These are phyloP conservation scores for Octopus bimaculoides DNA, from an alignment of 1,140 invertebrate species.

Conservation along the genomic window DNA sequence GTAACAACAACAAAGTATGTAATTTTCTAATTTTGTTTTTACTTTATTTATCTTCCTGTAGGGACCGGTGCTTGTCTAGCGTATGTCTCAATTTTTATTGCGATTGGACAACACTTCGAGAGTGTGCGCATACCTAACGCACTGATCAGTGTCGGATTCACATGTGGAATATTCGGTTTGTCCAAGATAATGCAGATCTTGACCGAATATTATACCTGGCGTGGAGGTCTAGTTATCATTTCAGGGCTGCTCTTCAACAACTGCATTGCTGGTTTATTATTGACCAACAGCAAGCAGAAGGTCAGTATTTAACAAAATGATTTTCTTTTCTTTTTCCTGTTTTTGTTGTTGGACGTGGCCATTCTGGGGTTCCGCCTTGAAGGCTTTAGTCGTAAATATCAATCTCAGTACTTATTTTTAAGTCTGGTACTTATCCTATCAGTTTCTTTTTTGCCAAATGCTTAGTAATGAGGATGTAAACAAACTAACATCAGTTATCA, in stretches of 20 bases:
- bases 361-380: no score
- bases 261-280: neutral
- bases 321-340: no score
- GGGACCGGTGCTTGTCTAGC: neutral
- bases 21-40: no score
- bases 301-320: neutral
- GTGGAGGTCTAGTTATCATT: neutral
- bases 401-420: no score
- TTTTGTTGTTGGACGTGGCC: no score
- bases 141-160: neutral
- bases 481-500: no score
- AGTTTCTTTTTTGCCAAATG: no score
- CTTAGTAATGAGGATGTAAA: no score
- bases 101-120: slow-evolving; percentile 4
- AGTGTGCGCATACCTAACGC: neutral
- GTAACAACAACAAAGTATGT: no score
- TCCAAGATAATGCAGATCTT: neutral
- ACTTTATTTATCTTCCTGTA: neutral
- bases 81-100: neutral
- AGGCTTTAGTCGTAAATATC: no score
- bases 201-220: neutral
- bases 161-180: neutral
- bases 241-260: neutral
- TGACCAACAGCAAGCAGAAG: neutral
- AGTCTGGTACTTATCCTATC: no score